Conservation (phyloP, 2,113 vertebrate genomes). For the Pristiophorus japonicus region DNA sequence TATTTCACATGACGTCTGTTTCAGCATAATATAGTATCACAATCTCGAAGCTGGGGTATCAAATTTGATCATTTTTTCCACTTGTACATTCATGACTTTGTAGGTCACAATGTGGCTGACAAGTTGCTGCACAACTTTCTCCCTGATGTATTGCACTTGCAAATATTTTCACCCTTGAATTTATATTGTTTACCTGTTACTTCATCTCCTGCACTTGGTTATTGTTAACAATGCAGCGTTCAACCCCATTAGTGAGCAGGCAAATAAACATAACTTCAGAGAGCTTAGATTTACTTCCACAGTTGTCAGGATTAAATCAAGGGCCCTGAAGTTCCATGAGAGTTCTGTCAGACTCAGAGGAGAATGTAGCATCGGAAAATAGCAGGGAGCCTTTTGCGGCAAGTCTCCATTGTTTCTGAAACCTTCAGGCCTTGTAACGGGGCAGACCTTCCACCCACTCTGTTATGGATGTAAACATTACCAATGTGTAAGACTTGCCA, state of each 20-base stretch:
- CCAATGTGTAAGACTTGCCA: too few species aligned
- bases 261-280: background rate
- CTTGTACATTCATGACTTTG: background rate
- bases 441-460: background rate
- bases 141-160: background rate
- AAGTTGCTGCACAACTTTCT: background rate
- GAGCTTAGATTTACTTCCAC: background rate
- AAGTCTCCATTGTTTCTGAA: too few species aligned
- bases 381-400: too few species aligned
- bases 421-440: too few species aligned
- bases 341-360: background rate
- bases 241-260: background rate
- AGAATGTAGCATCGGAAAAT: too few species aligned
- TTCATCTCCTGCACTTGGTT: background rate
- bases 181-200: background rate
- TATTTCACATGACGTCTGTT: background rate
- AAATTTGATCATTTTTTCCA: background rate
- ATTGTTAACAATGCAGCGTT: background rate
- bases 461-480: too few species aligned
- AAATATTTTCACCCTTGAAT: background rate
- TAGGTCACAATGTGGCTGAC: background rate
- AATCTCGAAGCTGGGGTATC: background rate
- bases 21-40: background rate
- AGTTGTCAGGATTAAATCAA: background rate
- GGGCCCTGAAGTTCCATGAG: background rate